phyloP scores from a whole-genome alignment of 2,113 vertebrate genomes.

The Nematolebias whitei region DNA sequence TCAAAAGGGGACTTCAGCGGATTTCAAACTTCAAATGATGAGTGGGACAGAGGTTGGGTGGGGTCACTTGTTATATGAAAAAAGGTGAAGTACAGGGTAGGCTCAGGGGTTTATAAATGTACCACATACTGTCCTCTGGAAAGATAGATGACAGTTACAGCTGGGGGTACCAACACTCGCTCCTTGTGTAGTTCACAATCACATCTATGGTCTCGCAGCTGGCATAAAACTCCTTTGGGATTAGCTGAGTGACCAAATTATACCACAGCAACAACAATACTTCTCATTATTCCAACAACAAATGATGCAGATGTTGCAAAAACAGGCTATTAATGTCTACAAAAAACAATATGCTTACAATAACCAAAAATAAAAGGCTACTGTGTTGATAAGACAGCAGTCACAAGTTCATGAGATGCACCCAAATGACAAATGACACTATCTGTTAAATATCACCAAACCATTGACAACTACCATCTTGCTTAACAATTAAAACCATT shows the following conservation, averaged over 20 bases:
- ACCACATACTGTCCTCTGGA: background rate
- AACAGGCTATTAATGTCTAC: conserved; percentile 45
- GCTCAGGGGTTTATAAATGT: background rate
- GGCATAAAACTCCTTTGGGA: conserved; percentile 49
- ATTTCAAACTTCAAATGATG: conserved; percentile 41
- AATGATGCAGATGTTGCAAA: conserved; percentile 64
- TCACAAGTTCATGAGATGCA: conserved; percentile 3
- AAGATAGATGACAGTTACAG: background rate
- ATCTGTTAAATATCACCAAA: background rate
- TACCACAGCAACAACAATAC: conserved; percentile 38
- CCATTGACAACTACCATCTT: background rate
- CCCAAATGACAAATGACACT: background rate
- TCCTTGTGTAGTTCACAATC: background rate
- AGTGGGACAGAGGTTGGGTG: background rate
- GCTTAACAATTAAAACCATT: background rate
- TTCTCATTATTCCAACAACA: conserved; percentile 58
- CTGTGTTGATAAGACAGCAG: background rate
- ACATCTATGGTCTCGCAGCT: conserved; percentile 42
- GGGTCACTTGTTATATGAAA: no score
- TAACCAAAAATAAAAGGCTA: conserved; percentile 7
- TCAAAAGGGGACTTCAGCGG: conserved; percentile 59
- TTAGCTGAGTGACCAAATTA: conserved; percentile 58
- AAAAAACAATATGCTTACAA: conserved; percentile 59
- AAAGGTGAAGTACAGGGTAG: no score
- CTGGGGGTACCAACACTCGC: background rate